phyloP scores from a whole-genome alignment of 1,140 invertebrate genomes.

The Sipha flava region DNA sequence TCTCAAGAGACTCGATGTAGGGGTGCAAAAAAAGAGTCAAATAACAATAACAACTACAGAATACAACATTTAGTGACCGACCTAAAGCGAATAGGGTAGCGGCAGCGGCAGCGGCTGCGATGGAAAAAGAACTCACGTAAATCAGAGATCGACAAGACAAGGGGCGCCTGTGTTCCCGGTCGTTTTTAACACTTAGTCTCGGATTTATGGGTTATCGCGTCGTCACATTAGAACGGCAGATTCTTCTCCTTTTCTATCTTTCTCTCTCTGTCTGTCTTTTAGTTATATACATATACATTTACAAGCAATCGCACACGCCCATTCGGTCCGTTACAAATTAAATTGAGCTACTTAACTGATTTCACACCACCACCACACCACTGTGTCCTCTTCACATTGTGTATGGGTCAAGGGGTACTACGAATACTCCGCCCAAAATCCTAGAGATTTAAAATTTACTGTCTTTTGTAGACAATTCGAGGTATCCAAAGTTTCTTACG shows the following conservation, averaged over 20 bases:
- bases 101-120: neutral
- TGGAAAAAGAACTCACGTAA: slow-evolving; percentile 10
- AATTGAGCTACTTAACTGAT: slow-evolving; percentile 26
- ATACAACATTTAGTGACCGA: neutral
- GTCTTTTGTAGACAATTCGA: neutral
- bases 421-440: neutral
- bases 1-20: no score
- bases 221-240: slow-evolving; percentile 24
- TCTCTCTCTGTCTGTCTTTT: neutral
- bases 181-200: slow-evolving; percentile 29
- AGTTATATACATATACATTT: neutral
- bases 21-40: neutral
- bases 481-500: neutral
- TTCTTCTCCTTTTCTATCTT: neutral
- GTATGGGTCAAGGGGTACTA: neutral
- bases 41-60: neutral
- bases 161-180: slow-evolving; percentile 27
- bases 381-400: no score
- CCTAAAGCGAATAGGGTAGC: neutral
- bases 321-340: slow-evolving; percentile 17
- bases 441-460: slow-evolving; percentile 7
- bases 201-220: slow-evolving; percentile 24
- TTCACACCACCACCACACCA: neutral
- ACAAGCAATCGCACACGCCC: no score
- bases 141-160: slow-evolving; percentile 31